phyloP scores from a whole-genome alignment of 2,797 vertebrate species.

The Petrocephalus schoutedeni region DNA sequence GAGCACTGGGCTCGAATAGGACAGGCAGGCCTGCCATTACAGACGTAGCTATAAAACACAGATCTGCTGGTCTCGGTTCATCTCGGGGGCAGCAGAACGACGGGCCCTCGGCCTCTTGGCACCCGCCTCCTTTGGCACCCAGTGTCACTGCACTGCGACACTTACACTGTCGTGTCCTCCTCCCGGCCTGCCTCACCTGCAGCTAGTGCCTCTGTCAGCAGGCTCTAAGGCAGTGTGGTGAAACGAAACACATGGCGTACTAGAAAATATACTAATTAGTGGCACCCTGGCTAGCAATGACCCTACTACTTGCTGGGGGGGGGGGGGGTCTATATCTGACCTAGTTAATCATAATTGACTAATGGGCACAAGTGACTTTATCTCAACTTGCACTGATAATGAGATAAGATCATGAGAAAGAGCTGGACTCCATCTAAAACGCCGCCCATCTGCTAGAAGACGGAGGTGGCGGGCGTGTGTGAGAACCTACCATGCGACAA shows the following conservation, averaged over 20 bases:
- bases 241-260: not conserved
- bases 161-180: not conserved
- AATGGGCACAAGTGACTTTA: not conserved
- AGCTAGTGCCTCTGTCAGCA: not conserved
- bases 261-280: conserved; percentile 17
- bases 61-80: conserved; percentile 2
- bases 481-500: conserved; percentile 77
- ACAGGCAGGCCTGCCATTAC: not conserved
- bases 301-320: not conserved
- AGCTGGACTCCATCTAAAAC: not conserved
- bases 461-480: not conserved
- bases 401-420: not conserved
- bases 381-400: not conserved
- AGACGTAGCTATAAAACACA: conserved; percentile 7
- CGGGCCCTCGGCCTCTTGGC: not conserved
- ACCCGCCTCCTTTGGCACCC: not conserved
- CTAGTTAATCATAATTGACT: not conserved
- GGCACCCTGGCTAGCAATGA: not conserved
- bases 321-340: not conserved
- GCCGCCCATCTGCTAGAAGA: not conserved
- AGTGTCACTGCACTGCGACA: conserved; percentile 20
- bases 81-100: not conserved
- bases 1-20: not conserved
- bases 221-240: not conserved
- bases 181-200: not conserved